Percentiles rank a stretch among this genome's conserved stretches.
phyloP scores from a whole-genome alignment of 2,113 vertebrate genomes.

The Pachycephala philippinensis region DNA sequence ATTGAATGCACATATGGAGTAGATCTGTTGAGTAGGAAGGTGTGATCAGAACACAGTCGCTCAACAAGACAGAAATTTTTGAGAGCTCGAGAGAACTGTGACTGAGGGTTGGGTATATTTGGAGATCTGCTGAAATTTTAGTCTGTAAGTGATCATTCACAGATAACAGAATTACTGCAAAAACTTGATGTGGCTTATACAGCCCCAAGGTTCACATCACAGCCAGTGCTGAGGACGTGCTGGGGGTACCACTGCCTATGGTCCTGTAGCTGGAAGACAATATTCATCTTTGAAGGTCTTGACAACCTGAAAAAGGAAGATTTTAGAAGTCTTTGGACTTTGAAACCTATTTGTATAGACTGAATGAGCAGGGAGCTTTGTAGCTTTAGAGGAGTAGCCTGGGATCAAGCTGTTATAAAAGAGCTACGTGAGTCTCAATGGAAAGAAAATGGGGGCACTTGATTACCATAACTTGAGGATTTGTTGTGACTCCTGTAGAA shows the following conservation, averaged over 20 bases:
- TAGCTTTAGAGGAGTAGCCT: background rate
- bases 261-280: background rate
- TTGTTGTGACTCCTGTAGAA: background rate
- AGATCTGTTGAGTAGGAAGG: conserved; percentile 64
- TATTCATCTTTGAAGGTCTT: background rate
- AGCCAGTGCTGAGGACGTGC: background rate
- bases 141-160: background rate
- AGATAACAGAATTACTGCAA: background rate
- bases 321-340: background rate
- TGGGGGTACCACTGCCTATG: background rate
- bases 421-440: background rate
- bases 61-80: conserved; percentile 23
- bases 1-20: conserved; percentile 44
- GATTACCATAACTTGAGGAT: background rate
- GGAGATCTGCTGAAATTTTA: conserved; percentile 17
- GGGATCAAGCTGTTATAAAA: background rate
- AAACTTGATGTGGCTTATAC: background rate
- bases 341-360: background rate
- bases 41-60: conserved; percentile 35
- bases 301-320: background rate
- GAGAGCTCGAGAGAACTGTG: background rate
- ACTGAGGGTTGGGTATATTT: conserved; percentile 24
- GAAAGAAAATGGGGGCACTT: background rate
- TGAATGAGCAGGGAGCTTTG: background rate
- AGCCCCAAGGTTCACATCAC: background rate